phyloP scores from a whole-genome alignment of 2,888 invertebrate species.

The Aproaerema taeniolella region DNA sequence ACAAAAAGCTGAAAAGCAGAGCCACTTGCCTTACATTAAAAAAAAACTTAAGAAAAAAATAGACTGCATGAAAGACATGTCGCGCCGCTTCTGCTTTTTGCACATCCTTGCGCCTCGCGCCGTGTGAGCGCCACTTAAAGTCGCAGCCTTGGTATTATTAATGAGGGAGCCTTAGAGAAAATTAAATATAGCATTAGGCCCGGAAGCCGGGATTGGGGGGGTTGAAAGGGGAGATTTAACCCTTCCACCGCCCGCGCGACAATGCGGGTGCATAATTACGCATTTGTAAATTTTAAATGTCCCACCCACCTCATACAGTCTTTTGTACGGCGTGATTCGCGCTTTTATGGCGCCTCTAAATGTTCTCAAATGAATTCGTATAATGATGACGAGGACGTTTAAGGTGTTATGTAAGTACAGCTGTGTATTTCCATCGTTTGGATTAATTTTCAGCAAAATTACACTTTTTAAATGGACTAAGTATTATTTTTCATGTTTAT shows the following conservation, averaged over 20 bases:
- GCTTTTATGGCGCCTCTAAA: slow-evolving; percentile 61
- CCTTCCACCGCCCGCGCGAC: slow-evolving; percentile 63
- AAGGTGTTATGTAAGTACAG: slow-evolving; percentile 23
- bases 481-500: too few relatives aligned
- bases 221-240: slow-evolving; percentile 44
- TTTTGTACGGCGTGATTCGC: slow-evolving; percentile 74
- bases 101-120: slow-evolving; percentile 47
- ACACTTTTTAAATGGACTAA: too few relatives aligned
- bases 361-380: slow-evolving; percentile 57
- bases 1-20: too few relatives aligned
- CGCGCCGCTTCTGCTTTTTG: slow-evolving; percentile 27
- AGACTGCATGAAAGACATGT: too few relatives aligned
- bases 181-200: slow-evolving; percentile 78
- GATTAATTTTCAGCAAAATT: too few relatives aligned
- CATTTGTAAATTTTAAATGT: slow-evolving; percentile 78
- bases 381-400: slow-evolving; percentile 59
- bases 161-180: slow-evolving; percentile 77
- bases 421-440: too few relatives aligned
- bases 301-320: slow-evolving; percentile 69
- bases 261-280: slow-evolving; percentile 78
- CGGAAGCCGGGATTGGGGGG: slow-evolving; percentile 65
- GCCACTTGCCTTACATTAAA: too few relatives aligned
- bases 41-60: too few relatives aligned
- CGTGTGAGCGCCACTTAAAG: slow-evolving; percentile 76
- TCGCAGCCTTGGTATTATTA: slow-evolving; percentile 75